Base-by-base conservation (phyloP, 1,140 invertebrate genomes). In the Patella vulgata region DNA sequence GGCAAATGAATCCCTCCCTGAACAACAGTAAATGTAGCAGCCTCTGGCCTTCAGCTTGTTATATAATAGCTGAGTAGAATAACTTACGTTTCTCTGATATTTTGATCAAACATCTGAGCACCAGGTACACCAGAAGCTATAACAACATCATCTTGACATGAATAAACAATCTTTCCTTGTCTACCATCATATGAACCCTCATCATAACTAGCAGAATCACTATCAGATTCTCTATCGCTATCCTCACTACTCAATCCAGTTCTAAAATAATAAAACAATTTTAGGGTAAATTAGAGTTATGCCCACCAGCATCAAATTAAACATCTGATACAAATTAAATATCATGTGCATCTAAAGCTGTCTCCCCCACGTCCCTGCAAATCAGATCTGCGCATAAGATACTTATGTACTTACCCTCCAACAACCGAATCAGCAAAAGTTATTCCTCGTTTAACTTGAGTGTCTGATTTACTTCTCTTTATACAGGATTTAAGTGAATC, bases 21-120 rank as follows among this genome's bases (percentile, higher is more conserved):
- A n/a, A n/a, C n/a, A n/a, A n/a, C n/a, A n/a, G n/a, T n/a, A n/a
- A n/a, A n/a, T n/a, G n/a, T n/a, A n/a, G n/a, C n/a, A n/a, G n/a
- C n/a, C n/a, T n/a, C n/a, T n/a, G n/a, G n/a, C n/a, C n/a, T n/a
- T n/a, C n/a, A n/a, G n/a, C n/a, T n/a, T n/a, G n/a, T n/a, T n/a
- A n/a, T n/a, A n/a, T n/a, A n/a, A n/a, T n/a, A n/a, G n/a, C n/a
- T n/a, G n/a, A n/a, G n/a, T n/a, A n/a, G n/a, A n/a, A 36, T 36
- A 14, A 72, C 75, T 70, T 71, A 83, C 81, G 74, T 80, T 70
- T 83, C 80, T 65, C 80, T 33, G 43, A 81, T 81, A 70, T 82
- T 82, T 70, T 82, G 80, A 62, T 82, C 80, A 70, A 88, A 88
- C 73, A 88, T 81, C 36, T 83, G 79, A 0, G 86, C 85, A 25